Conservation (phyloP, 2,113 vertebrate species). For the Rhizomys pruinosus region DNA sequence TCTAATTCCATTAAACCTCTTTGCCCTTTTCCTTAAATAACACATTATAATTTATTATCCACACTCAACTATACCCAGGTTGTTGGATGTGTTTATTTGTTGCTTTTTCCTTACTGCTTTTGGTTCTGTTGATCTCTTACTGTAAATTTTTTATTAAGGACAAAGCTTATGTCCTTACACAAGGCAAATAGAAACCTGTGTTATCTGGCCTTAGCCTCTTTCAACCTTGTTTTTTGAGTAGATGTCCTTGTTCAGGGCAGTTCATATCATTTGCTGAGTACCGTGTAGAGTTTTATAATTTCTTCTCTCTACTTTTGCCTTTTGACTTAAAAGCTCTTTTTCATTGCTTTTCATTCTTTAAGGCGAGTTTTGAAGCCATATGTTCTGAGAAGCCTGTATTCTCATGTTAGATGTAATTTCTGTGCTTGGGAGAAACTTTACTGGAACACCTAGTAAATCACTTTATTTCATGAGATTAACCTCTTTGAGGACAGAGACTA, state of each 20-base stretch:
- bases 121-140: neutral
- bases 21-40: neutral
- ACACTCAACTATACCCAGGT: neutral
- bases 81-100: too few relatives aligned
- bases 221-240: neutral
- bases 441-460: neutral
- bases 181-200: neutral
- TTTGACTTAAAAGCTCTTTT: neutral
- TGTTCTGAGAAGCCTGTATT: neutral
- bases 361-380: neutral
- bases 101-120: neutral
- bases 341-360: neutral
- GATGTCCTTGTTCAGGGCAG: neutral
- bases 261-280: neutral
- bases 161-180: neutral
- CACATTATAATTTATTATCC: neutral
- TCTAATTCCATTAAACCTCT: neutral
- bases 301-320: neutral
- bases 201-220: neutral
- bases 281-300: conserved; percentile 1
- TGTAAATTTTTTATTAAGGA: neutral
- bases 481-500: conserved; percentile 12
- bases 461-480: conserved; percentile 27
- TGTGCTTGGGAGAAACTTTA: neutral
- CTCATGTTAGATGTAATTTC: neutral